Conservation (phyloP, 2,113 vertebrate genomes). For the Eulemur macaco region DNA sequence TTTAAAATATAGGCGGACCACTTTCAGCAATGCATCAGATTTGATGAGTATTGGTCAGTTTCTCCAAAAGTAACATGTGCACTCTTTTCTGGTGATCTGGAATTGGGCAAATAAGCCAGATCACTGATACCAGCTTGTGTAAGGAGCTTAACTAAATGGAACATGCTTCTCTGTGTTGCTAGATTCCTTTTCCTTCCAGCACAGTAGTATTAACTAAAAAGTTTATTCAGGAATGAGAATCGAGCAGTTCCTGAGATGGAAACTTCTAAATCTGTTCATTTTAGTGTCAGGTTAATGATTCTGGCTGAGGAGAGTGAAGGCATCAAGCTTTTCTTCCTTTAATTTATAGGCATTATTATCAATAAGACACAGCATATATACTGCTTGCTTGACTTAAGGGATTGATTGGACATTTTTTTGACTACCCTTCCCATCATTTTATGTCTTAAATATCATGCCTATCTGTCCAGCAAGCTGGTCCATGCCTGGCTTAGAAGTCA, state of each 20-base stretch:
- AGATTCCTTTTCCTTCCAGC: background rate
- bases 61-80: background rate
- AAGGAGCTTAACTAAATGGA: background rate
- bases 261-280: background rate
- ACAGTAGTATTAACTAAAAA: background rate
- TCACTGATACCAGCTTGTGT: background rate
- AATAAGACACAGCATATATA: background rate
- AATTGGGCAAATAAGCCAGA: background rate
- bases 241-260: background rate
- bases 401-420: background rate
- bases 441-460: background rate
- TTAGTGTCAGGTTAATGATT: background rate
- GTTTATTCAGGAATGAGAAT: background rate
- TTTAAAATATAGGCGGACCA: constrained; percentile 12
- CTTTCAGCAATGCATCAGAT: background rate
- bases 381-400: constrained; percentile 3
- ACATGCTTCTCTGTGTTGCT: background rate
- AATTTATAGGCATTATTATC: background rate
- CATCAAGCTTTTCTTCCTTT: background rate
- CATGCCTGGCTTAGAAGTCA: background rate
- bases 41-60: background rate
- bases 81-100: background rate
- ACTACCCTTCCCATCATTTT: background rate
- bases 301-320: background rate
- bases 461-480: background rate